Percentiles rank a stretch among this genome's conserved stretches.
Evolutionary conservation across 2,113 vertebrate species (phyloP).

Genomic region (Panthera tigris): DNA sequence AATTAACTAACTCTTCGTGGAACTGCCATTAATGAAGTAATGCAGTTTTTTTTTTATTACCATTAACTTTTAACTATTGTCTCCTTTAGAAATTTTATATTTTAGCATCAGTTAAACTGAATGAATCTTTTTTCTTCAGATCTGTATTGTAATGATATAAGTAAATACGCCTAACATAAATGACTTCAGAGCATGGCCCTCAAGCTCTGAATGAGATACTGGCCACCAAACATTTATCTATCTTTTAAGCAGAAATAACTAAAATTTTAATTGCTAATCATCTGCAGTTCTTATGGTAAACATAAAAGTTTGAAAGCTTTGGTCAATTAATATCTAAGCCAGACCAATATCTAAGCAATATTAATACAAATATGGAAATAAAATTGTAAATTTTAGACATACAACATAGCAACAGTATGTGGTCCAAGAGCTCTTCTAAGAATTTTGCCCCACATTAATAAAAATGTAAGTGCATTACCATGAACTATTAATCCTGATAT

Average conservation of each 20-base stretch:
- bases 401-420: neutral
- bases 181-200: neutral
- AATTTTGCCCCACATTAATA: constrained; percentile 26
- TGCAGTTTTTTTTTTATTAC: neutral
- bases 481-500: neutral
- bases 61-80: neutral
- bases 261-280: neutral
- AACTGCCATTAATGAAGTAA: neutral
- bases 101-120: neutral
- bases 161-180: neutral
- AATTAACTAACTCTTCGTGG: neutral
- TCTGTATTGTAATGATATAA: neutral
- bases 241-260: neutral
- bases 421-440: neutral
- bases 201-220: neutral
- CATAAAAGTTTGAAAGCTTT: constrained; percentile 28
- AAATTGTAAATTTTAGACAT: constrained; percentile 4
- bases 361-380: constrained; percentile 48
- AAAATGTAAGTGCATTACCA: neutral
- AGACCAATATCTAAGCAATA: constrained; percentile 4
- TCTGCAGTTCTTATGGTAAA: constrained; percentile 22
- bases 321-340: constrained; percentile 10
- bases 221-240: neutral
- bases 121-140: neutral
- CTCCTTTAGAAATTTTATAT: neutral